A percentile compares a stretch with the other conserved stretches of the same genome.
Conservation (phyloP, 2,888 invertebrate species). For the Hirtodrosophila cameraria region DNA sequence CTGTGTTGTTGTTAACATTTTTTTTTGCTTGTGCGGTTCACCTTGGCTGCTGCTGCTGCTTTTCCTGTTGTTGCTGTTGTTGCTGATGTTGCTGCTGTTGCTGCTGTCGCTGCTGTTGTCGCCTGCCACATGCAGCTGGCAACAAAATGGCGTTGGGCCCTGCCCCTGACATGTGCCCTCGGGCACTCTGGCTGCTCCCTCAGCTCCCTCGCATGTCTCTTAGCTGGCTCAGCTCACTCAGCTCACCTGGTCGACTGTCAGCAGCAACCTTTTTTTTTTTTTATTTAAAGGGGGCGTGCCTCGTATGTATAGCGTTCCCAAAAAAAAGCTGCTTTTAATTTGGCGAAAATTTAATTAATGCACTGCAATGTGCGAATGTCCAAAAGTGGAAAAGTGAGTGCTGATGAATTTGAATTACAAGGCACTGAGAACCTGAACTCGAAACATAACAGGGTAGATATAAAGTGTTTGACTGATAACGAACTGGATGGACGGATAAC, state of each 20-base stretch:
- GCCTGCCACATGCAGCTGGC: conserved; percentile 72
- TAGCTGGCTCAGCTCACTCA: conserved; percentile 14
- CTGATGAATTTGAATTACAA: conserved; percentile 49
- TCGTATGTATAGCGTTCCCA: conserved; percentile 18
- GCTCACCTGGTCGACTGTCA: conserved; percentile 50
- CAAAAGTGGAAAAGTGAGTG: conserved; percentile 41
- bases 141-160: conserved; percentile 69
- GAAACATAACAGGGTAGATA: conserved; percentile 2
- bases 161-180: conserved; percentile 37
- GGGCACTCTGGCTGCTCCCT: conserved; percentile 1
- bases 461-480: neutral
- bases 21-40: conserved; percentile 38
- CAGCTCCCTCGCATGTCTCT: conserved; percentile 18
- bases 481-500: no score
- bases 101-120: conserved; percentile 50
- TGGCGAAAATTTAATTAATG: conserved; percentile 67
- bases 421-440: neutral
- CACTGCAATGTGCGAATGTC: conserved; percentile 40
- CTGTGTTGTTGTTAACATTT: conserved; percentile 32
- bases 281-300: conserved; percentile 27
- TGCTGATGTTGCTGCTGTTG: conserved; percentile 41
- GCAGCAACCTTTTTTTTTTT: conserved; percentile 25
- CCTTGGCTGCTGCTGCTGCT: conserved; percentile 22
- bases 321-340: conserved; percentile 60
- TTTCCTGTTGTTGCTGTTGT: conserved; percentile 14